A percentile compares a stretch with the other conserved stretches of the same genome.
These are phyloP conservation scores for Platyscapa corneri DNA, from an alignment of 1,140 invertebrate genomes.

Conservation along the genomic window DNA sequence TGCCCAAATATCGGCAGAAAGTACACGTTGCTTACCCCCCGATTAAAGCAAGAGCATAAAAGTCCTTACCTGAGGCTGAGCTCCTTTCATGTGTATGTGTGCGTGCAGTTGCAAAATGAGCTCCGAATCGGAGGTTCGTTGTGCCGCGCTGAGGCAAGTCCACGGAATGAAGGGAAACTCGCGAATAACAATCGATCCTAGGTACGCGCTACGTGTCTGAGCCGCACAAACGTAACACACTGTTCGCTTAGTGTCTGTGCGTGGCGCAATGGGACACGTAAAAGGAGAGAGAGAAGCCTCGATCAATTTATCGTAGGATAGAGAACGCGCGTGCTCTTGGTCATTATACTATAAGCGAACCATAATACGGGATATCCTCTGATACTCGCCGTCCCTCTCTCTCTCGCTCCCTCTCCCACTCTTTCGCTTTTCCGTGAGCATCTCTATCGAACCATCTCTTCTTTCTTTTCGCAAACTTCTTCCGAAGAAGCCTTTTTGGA, in stretches of 20 bases:
- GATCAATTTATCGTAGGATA: conserved; percentile 12
- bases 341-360: conserved; percentile 58
- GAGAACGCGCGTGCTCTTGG: conserved; percentile 36
- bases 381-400: conserved; percentile 44
- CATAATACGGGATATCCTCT: conserved; percentile 64
- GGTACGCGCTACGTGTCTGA: not conserved
- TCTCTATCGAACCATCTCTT: not conserved
- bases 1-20: no score
- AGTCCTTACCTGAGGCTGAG: not conserved
- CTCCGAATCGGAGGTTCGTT: not conserved
- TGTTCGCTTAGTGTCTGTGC: not conserved
- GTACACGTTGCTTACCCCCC: no score
- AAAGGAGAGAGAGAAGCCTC: not conserved
- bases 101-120: not conserved
- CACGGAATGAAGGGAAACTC: conserved; percentile 4
- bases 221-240: not conserved
- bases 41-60: not conserved
- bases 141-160: not conserved
- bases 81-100: not conserved
- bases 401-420: not conserved
- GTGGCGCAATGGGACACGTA: not conserved
- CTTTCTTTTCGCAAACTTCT: not conserved
- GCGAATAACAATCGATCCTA: conserved; percentile 38
- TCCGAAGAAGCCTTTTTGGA: no score
- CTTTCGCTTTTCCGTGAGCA: not conserved